Evolutionary conservation across 2,888 invertebrate genomes (phyloP), one percentile per base, ranked within the genome.

Genomic region (Iselma pallidipennis): DNA sequence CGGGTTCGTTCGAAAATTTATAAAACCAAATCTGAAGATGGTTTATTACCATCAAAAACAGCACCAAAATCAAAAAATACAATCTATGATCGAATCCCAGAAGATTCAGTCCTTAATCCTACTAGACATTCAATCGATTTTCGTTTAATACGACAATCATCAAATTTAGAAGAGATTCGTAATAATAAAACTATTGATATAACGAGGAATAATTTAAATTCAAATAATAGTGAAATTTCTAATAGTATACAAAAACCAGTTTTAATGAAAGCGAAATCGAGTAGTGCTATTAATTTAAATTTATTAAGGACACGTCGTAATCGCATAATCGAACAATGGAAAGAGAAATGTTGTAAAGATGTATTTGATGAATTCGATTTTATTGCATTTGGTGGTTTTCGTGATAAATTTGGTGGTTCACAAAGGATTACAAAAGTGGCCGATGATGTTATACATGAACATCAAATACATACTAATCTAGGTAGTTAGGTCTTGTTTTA

Each of bases 271-370:
- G 78, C 82, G 1, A 82, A 82, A 68, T 82, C 81, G 7, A 81
- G 81, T 60, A 82, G 82, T 71, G 79, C 82, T 6, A 82, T 82
- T 31, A 82, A 82, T 69, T 71, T 82, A 62, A 82, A 77, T 65
- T 65, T 81, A 63, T 66, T 81, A 52, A 70, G 81, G 48, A 76
- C 78, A 19, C 69, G 81, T 19, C 70, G 81, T 23, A 78, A 75
- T 57, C 80, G 79, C 65, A 68, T 78, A 12, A 59, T 77, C 64
- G 79, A 80, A 57, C 76, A 79, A 52, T 73, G 76, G 48, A 76
- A 76, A 45, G 64, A 70, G 10, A 73, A 66, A 23, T 72, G 74
- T 37, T 77, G 76, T 54, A 78, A 80, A 66, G 76, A 77, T 33
- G 80, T 76, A 55, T 73, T 76, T 28, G 74, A 78, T 59, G 82